These are phyloP conservation scores for Macrocentrus cingulum DNA, from an alignment of 1,140 invertebrate genomes.

Conservation along the genomic window DNA sequence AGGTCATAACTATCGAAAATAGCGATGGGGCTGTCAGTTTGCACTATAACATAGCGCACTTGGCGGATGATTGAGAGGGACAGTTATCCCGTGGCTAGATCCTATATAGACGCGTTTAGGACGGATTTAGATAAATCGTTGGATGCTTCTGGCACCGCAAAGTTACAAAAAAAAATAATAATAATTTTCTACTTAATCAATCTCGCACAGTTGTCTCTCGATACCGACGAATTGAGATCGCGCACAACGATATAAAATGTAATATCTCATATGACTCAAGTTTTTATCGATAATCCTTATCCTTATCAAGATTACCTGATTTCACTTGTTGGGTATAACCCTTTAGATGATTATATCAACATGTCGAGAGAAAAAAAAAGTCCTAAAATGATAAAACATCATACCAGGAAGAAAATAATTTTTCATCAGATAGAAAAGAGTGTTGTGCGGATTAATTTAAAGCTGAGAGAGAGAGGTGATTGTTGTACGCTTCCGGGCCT, in stretches of 20 bases:
- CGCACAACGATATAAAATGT: too few species aligned
- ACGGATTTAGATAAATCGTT: conserved; percentile 29
- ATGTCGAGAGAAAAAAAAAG: too few species aligned
- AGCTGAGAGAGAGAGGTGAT: background rate
- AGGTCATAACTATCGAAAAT: conserved; percentile 19
- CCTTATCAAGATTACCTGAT: conserved; percentile 42
- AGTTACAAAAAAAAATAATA: too few species aligned
- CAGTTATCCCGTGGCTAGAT: conserved; percentile 14
- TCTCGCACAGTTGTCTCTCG: background rate
- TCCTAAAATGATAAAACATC: too few species aligned
- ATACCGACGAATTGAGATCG: too few species aligned
- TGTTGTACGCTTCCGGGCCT: background rate
- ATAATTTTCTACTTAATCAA: background rate
- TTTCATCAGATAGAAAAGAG: background rate
- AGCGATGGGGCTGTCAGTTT: conserved; percentile 13
- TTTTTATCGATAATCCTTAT: conserved; percentile 16
- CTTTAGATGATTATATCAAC: background rate
- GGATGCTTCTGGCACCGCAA: conserved; percentile 9
- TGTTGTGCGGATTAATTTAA: background rate
- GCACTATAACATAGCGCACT: conserved; percentile 14
- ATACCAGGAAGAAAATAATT: conserved; percentile 48
- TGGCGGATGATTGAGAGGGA: conserved; percentile 23
- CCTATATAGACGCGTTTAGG: conserved; percentile 19
- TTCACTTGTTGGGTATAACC: conserved; percentile 27
- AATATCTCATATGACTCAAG: background rate